Evolutionary conservation across 1,140 invertebrate genomes (phyloP), one percentile per base, ranked within the genome.

Genomic region (Stegodyphus dumicola): DNA sequence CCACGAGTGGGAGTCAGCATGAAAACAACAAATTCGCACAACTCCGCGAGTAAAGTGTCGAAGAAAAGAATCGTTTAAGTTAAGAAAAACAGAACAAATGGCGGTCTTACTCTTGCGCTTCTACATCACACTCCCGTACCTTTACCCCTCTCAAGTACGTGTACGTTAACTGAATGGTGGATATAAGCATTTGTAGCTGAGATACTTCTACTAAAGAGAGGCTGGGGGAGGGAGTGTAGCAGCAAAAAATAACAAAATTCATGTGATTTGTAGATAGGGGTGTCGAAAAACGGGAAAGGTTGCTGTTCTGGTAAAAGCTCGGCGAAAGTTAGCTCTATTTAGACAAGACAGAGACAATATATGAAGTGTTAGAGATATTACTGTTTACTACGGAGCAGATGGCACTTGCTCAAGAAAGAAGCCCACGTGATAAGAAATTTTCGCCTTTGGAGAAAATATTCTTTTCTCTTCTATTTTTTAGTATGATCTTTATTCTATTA

Each of bases 341-440:
- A 85, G 81, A 85, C 81, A 85, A 60, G 73, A 18, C 60, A 56
- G 73, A 77, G 17, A 85, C 81, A 85, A 85, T 85, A 77, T 76
- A 77, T 85, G 81, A 73, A 60, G 81, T 85, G 81, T 85, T 85
- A 77, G 81, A 33, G 18, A 17, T 51, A 76, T 33, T 1, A 85
- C 77, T 85, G 81, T 85, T 85, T 85, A 73, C 73, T 85, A 85
- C 66, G 51, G 49, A 66, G 51, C 81, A 85, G 81, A 85, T 85
- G 81, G 73, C 81, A 77, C 52, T 53, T 71, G 60, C 70, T 71
- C 54, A 51, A 52, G 70, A 83, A 60, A 85, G 73, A 85, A 73
- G 74, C 81, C 81, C 81, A 85, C 81, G 69, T 60, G 71, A 53
- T 53, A 54, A 53, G 18, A 73, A 67, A 53, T 83, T 15, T 60